These are phyloP conservation scores for Oscheius sp. DNA, from an alignment of 1,140 invertebrate genomes.

Conservation along the genomic window DNA sequence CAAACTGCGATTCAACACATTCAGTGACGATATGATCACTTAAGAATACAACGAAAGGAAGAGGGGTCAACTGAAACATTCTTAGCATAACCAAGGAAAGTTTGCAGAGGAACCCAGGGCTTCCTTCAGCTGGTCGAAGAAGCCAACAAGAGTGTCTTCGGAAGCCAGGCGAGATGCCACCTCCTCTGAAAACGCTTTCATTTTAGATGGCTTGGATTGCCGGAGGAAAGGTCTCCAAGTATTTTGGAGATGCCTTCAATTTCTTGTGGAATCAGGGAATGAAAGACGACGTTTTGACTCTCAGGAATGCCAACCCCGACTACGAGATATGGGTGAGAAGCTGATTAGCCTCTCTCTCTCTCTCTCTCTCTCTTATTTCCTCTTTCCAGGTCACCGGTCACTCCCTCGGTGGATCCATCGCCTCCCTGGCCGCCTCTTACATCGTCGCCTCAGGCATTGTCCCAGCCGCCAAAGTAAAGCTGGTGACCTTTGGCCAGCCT, in stretches of 20 bases:
- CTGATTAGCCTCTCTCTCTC: background rate
- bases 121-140: conserved; percentile 47
- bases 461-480: conserved; percentile 31
- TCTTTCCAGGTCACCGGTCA: no score
- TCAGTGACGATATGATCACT: no score
- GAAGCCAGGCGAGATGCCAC: conserved; percentile 10
- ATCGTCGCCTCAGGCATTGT: conserved; percentile 31
- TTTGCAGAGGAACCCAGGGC: conserved; percentile 45
- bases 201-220: conserved; percentile 19
- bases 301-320: conserved; percentile 34
- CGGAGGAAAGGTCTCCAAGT: conserved; percentile 45
- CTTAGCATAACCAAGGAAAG: no score
- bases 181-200: background rate
- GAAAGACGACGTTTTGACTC: conserved; percentile 36
- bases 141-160: conserved; percentile 42
- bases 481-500: conserved; percentile 52
- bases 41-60: no score
- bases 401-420: conserved; percentile 49
- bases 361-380: no score
- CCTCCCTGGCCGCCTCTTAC: conserved; percentile 43
- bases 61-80: no score
- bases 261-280: conserved; percentile 41
- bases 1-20: no score
- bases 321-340: conserved; percentile 48
- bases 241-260: conserved; percentile 46